Base-by-base conservation (phyloP, 2,113 vertebrate species). In the Xiphophorus hellerii region DNA sequence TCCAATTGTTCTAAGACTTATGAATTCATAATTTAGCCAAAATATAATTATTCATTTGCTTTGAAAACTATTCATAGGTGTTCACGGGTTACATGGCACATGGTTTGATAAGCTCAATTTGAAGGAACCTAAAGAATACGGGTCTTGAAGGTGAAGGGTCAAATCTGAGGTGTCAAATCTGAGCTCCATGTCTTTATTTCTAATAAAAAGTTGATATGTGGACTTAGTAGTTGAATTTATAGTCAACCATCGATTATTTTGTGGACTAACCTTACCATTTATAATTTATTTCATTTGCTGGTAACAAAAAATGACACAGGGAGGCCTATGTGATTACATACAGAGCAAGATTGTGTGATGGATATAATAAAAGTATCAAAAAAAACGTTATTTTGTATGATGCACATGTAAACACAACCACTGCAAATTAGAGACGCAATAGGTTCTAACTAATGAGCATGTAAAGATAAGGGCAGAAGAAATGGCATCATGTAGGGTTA, bases 361-460 rank as follows among this genome's bases (percentile, higher is more conserved):
- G 60, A 63, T 69, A 77, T 77, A 35, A 35, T 70, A 62, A 30
- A 20, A 31, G 17, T 60, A 72, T 69, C 35, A 81, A 76, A 78
- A n/a, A 31, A 64, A 73, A 44, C 30, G 29, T 60, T 48, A 65
- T 66, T 63, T 78, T 62, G 30, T 25, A 63, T 63, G 74, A 3
- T 66, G 67, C 3, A 5, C 22, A 78, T 76, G 27, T 51, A 66
- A 80, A 82, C 37, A 74, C 71, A 42, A 42, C 48, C 20, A 62
- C 17, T 58, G 76, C 78, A 64, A 75, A 82, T 82, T 69, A 62
- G 48, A 58, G 64, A 58, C 69, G 77, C 77, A 73, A 82, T 83
- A 81, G 51, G 37, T 68, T 64, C 61, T 70, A 48, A 80, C 69
- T 78, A 86, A 88, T 77, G 69, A 87, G 78, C 37, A 60, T 58